These are phyloP conservation scores for Paraescarpia echinospica DNA, from an alignment of 1,140 invertebrate genomes.

Conservation along the genomic window DNA sequence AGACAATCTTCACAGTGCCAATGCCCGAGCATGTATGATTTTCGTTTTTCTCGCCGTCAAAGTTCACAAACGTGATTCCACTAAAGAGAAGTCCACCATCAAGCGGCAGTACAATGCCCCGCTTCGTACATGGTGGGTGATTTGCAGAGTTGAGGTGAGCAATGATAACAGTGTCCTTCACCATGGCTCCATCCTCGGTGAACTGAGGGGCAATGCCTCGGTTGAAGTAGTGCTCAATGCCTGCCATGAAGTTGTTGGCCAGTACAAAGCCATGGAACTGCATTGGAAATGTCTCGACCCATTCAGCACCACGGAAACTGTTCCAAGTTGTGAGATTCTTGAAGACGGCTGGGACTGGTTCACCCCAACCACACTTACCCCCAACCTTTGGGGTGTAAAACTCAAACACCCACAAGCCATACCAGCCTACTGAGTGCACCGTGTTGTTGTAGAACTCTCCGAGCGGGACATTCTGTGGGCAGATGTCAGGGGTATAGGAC, in stretches of 20 bases:
- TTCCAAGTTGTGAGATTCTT: conserved; percentile 40
- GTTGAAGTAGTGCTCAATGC: conserved; percentile 23
- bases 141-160: conserved; percentile 6
- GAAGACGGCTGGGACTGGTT: conserved; percentile 25
- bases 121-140: conserved; percentile 10
- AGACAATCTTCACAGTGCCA: conserved; percentile 10
- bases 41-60: not conserved
- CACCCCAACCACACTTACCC: conserved; percentile 3
- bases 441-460: conserved; percentile 51
- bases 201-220: not conserved
- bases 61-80: conserved; percentile 10
- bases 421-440: conserved; percentile 54
- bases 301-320: conserved; percentile 51
- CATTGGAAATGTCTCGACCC: conserved; percentile 42
- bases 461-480: conserved; percentile 44
- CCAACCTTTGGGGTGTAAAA: conserved; percentile 38
- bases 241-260: conserved; percentile 45
- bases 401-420: conserved; percentile 55
- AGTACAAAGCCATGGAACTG: conserved; percentile 43
- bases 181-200: conserved; percentile 6
- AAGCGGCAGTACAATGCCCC: not conserved
- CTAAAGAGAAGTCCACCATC: not conserved
- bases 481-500: conserved; percentile 41
- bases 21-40: conserved; percentile 1
- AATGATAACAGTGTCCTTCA: conserved; percentile 17